phyloP scores from a whole-genome alignment of 1,140 invertebrate species.

The Zaprionus vittiger region DNA sequence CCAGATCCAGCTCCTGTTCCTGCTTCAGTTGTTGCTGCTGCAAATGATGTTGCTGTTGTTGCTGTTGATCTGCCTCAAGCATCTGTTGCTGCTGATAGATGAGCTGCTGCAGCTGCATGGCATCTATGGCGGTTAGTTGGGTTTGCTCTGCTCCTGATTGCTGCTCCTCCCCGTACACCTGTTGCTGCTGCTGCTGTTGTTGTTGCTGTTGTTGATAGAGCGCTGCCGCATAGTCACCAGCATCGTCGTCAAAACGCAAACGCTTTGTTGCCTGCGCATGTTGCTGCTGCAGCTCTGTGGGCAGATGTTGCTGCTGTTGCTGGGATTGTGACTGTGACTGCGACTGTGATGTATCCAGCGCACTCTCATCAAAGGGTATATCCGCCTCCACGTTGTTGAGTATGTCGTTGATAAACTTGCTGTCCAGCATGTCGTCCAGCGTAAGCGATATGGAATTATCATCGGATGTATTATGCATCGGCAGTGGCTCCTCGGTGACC shows the following conservation, averaged over 20 bases:
- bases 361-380: conserved; percentile 75
- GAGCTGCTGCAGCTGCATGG: conserved; percentile 73
- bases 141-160: conserved; percentile 49
- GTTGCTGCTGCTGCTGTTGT: conserved; percentile 50
- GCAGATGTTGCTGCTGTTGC: conserved; percentile 35
- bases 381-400: conserved; percentile 66
- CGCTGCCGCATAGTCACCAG: conserved; percentile 44
- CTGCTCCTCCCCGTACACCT: conserved; percentile 50
- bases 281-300: conserved; percentile 34
- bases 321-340: conserved; percentile 34
- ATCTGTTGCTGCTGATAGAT: conserved; percentile 77
- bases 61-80: conserved; percentile 62
- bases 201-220: conserved; percentile 53
- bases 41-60: conserved; percentile 60
- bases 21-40: conserved; percentile 56
- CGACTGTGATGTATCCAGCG: conserved; percentile 64
- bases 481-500: conserved; percentile 61
- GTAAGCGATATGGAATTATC: conserved; percentile 80
- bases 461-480: conserved; percentile 70
- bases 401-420: conserved; percentile 80
- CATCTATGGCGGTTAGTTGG: conserved; percentile 71
- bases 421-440: conserved; percentile 77
- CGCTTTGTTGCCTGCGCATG: conserved; percentile 61
- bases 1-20: conserved; percentile 49
- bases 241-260: conserved; percentile 69